Base-by-base conservation (phyloP, 1,140 invertebrate genomes). In the Brachionus sp. region DNA sequence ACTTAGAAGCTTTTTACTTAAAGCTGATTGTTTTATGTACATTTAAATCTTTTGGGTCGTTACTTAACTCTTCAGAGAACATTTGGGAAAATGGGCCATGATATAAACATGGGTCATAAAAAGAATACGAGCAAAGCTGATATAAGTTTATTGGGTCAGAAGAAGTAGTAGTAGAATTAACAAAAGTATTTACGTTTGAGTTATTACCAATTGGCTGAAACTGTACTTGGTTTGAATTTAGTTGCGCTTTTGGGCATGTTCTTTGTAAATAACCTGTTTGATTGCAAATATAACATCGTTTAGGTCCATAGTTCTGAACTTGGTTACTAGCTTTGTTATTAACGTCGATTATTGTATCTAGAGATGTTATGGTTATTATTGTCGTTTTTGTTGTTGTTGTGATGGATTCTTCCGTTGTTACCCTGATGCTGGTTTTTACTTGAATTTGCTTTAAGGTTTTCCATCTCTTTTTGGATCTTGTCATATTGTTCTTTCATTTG, bases 401-500 rank as follows among this genome's bases (percentile, higher is more conserved):
- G 44, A 46, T 46, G 7, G 44, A 12, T 46, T 46, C 44, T 46
- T 46, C 44, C 44, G 44, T 46, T 46, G 44, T 46, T 46, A 46
- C 44, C 44, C 44, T 46, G 44, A 6, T 46, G 44, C 44, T 46
- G 44, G 44, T 13, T 6, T 46, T 46, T 46, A 46, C 44, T 46
- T 3, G 13, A 50, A 50, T n/a, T 50, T 53, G 16, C 46, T 70
- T 70, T 70, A 70, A 70, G 66, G 33, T 37, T 70, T 37, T 70
- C 66, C 29, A 70, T 37, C 33, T 70, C 66, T 70, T 70, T 70
- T 37, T 37, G 66, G 33, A 70, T 35, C n/a, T 16, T 37, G n/a
- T 70, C 66, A 70, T 70, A 70, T 70, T 70, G 66, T 33, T 70
- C 33, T 70, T 70, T 70, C 4, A 70, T 39, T 37, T 37, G 25